Evolutionary conservation across 2,888 invertebrate species (phyloP), one percentile per base, ranked within the genome.

Genomic region (Neocrepidodera transversa): DNA sequence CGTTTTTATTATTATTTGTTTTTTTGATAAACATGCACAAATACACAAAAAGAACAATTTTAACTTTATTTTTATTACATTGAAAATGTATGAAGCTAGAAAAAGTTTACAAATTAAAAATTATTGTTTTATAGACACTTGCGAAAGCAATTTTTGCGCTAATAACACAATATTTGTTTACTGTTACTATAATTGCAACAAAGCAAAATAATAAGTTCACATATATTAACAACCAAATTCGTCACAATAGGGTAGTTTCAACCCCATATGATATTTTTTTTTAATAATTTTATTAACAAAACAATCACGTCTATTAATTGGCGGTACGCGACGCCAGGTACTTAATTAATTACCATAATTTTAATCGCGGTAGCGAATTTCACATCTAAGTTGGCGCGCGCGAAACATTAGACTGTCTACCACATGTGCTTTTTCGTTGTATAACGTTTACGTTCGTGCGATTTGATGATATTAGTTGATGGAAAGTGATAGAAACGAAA

Each of bases 351-450:
- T 23, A n/a, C 7, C 20, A 43, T 23, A 40, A 1, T 35, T 36
- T 35, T 38, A 45, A 54, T 23, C 40, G 55, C 63, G 58, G 64
- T 63, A 58, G 65, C 66, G 58, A 65, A 60, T 50, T 52, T 64
- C 54, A 62, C 70, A 64, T 65, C 69, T 62, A 71, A 62, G 67
- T 66, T 63, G 65, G 65, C 71, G 71, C 72, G 72, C 74, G 73
- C 72, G 68, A 71, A 74, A 74, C 71, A 69, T 69, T 66, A 70
- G 75, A 77, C 75, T 76, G 74, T 66, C 68, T 53, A 59, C 60
- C 69, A 66, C 75, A 76, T 74, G 75, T 75, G 76, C 69, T 74
- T 67, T 70, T 68, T 69, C 66, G 68, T 63, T 51, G 55, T 55
- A 60, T 59, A 60, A 66, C 71, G 69, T 63, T 62, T 56, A 52